These are phyloP conservation scores for Cyprinella venusta DNA, from an alignment of 2,797 vertebrate species.

Conservation along the genomic window DNA sequence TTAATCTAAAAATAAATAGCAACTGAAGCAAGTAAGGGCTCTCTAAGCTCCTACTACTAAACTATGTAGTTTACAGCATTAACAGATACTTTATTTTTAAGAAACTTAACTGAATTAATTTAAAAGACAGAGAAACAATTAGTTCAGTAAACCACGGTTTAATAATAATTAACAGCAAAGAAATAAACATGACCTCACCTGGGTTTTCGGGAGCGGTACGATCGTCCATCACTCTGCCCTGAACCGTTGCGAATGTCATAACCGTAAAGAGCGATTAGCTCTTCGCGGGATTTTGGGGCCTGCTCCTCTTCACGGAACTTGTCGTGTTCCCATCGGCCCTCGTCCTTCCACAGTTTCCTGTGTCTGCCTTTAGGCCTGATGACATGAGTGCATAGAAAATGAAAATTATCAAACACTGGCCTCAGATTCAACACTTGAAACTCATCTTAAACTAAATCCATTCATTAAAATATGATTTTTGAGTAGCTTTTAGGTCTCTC, in stretches of 20 bases:
- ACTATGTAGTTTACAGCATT: no score
- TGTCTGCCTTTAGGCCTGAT: conserved; percentile 91
- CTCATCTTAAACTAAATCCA: background rate
- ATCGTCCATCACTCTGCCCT: conserved; percentile 81
- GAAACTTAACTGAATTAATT: no score
- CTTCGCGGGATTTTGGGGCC: conserved; percentile 93
- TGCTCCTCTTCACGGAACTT: conserved; percentile 96
- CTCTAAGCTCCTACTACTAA: no score
- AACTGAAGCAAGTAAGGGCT: no score
- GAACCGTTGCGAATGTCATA: conserved; percentile 93
- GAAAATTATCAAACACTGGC: background rate
- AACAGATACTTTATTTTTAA: no score
- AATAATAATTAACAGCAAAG: background rate
- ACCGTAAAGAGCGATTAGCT: conserved; percentile 93
- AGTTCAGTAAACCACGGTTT: no score
- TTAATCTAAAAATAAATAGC: no score
- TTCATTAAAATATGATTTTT: background rate
- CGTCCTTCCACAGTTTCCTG: conserved; percentile 96
- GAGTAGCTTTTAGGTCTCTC: background rate
- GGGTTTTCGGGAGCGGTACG: conserved; percentile 82
- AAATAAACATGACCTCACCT: conserved; percentile 74
- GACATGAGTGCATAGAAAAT: background rate
- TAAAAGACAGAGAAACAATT: no score
- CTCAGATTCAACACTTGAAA: background rate
- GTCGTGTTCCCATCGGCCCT: conserved; percentile 96